A percentile compares a stretch with the other conserved stretches of the same genome.
phyloP scores from a whole-genome alignment of 2,797 vertebrate genomes.

The Pseudocheirus occidentalis region DNA sequence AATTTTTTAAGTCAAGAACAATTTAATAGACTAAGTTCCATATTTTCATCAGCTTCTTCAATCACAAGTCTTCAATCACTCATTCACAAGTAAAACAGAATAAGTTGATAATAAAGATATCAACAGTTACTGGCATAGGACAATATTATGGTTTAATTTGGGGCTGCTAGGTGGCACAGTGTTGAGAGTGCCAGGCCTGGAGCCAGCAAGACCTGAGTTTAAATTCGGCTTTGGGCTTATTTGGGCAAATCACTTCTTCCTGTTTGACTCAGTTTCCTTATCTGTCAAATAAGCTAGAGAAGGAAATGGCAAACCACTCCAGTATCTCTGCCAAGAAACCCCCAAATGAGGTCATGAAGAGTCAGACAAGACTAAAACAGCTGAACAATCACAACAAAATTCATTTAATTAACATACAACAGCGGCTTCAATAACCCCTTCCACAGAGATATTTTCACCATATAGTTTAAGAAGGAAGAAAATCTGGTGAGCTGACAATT shows the following conservation, averaged over 20 bases:
- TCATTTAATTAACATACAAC: not conserved
- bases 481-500: not conserved
- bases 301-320: not conserved
- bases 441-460: not conserved
- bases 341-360: not conserved
- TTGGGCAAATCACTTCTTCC: not conserved
- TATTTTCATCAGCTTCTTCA: not conserved
- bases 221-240: too few relatives aligned
- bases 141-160: constrained; percentile 17
- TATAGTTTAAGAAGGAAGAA: not conserved
- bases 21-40: not conserved
- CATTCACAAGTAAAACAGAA: not conserved
- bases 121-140: constrained; percentile 1
- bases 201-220: too few relatives aligned
- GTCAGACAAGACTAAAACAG: not conserved
- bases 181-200: too few relatives aligned
- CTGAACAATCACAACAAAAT: not conserved
- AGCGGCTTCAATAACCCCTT: not conserved
- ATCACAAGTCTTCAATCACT: too few relatives aligned
- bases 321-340: not conserved
- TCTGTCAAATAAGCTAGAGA: not conserved
- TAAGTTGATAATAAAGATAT: constrained; percentile 16
- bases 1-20: constrained; percentile 11
- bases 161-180: too few relatives aligned
- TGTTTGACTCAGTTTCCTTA: not conserved